Evolutionary conservation across 30 jellyfish, hydroid and myxozoan species (phyloP).

Genomic region (Nemopilema nomurai): DNA sequence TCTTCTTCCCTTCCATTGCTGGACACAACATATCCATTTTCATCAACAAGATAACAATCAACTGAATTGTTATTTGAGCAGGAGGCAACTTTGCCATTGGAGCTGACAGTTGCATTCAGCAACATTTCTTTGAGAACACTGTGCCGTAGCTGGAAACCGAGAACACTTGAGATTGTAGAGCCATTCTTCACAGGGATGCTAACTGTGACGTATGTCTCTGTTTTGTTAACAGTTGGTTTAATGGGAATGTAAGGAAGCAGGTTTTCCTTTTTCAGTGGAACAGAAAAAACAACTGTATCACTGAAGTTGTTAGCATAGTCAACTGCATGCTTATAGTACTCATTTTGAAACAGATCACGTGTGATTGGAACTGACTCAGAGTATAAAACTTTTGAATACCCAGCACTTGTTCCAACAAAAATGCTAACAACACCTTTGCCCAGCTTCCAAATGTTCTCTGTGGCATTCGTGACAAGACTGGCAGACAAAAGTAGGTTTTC

Average conservation of each 20-base stretch:
- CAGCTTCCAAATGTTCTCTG: conserved; percentile 44
- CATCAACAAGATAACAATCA: conserved; percentile 80
- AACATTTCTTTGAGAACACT: conserved; percentile 17
- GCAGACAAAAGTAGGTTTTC: conserved; percentile 62
- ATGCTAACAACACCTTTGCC: conserved; percentile 52
- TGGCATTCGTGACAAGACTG: conserved; percentile 30
- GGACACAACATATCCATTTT: conserved; percentile 77
- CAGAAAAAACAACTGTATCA: conserved; percentile 47
- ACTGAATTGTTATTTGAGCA: conserved; percentile 32
- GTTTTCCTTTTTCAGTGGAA: conserved; percentile 36
- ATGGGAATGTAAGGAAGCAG: conserved; percentile 1
- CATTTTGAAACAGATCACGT: conserved; percentile 61
- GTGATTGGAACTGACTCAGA: conserved; percentile 49
- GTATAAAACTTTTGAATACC: conserved; percentile 43
- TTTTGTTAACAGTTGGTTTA: conserved; percentile 29
- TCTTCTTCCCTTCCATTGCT: conserved; percentile 65
- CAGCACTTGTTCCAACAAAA: conserved; percentile 75
- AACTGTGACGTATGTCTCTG: conserved; percentile 23
- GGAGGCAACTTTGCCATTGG: background rate
- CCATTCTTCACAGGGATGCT: conserved; percentile 33
- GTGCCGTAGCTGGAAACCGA: conserved; percentile 36
- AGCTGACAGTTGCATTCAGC: conserved; percentile 31
- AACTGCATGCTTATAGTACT: conserved; percentile 59
- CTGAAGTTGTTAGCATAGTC: conserved; percentile 32
- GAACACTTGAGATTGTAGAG: conserved; percentile 14